These are phyloP conservation scores for Dasyprocta punctata DNA, from an alignment of 2,113 vertebrate species.

Conservation along the genomic window DNA sequence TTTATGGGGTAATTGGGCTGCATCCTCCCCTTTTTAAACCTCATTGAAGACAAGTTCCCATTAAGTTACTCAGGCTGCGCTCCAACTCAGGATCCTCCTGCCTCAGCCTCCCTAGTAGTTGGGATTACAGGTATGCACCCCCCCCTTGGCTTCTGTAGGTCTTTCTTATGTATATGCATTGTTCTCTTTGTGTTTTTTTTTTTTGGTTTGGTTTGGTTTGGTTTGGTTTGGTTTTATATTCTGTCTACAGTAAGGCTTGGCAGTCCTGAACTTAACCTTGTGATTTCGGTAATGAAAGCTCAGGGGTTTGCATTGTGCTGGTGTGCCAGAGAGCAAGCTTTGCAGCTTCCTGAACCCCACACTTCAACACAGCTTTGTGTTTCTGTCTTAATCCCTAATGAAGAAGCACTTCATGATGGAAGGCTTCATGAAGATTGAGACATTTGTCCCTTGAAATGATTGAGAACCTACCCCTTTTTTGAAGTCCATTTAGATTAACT, in stretches of 20 bases:
- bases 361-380: neutral
- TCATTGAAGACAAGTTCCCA: neutral
- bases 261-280: neutral
- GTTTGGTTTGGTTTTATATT: too few species aligned
- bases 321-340: neutral
- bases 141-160: neutral
- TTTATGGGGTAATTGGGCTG: neutral
- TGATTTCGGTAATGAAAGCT: neutral
- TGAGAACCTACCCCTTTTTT: neutral
- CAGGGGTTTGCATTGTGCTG: neutral
- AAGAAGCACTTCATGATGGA: neutral
- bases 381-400: neutral
- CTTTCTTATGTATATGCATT: neutral
- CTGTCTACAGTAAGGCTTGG: neutral
- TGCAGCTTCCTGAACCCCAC: neutral
- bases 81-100: neutral
- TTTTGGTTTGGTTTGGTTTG: too few species aligned
- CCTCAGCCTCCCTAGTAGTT: neutral
- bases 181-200: conserved; percentile 4
- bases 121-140: neutral
- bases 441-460: neutral
- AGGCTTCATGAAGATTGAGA: neutral
- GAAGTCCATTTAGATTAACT: neutral
- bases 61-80: neutral
- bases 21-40: neutral